These are phyloP conservation scores for Ornithoptera alexandrae DNA, from an alignment of 2,888 invertebrate genomes.

Conservation along the genomic window DNA sequence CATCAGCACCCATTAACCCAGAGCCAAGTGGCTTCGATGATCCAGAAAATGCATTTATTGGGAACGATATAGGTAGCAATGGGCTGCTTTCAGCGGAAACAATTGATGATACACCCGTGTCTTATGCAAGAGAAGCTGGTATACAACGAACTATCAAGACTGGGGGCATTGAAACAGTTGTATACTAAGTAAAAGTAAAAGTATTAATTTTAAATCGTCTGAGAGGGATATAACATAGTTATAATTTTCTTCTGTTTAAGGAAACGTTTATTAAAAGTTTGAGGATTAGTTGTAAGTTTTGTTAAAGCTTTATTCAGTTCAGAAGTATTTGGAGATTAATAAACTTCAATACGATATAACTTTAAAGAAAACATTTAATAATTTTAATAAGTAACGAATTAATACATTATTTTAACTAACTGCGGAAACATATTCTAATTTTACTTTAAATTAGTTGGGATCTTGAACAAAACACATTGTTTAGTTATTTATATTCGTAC, in stretches of 20 bases:
- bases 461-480: background rate
- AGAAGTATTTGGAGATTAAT: background rate
- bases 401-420: background rate
- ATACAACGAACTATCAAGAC: conserved; percentile 63
- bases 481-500: background rate
- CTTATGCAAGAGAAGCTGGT: conserved; percentile 64
- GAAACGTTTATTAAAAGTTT: background rate
- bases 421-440: background rate
- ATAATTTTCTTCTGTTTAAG: background rate
- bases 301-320: background rate
- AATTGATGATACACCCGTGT: conserved; percentile 53
- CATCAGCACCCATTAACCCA: conserved; percentile 50
- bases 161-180: conserved; percentile 59
- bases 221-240: background rate
- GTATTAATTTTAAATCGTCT: background rate
- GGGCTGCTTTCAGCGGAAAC: conserved; percentile 45
- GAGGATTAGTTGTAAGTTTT: background rate
- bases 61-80: conserved; percentile 44
- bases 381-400: background rate
- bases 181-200: conserved; percentile 45
- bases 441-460: background rate
- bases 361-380: background rate
- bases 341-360: background rate
- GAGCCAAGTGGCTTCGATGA: conserved; percentile 50
- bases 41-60: conserved; percentile 48